Conservation (phyloP, 2,888 invertebrate genomes). For the Notodonta ziczac region DNA sequence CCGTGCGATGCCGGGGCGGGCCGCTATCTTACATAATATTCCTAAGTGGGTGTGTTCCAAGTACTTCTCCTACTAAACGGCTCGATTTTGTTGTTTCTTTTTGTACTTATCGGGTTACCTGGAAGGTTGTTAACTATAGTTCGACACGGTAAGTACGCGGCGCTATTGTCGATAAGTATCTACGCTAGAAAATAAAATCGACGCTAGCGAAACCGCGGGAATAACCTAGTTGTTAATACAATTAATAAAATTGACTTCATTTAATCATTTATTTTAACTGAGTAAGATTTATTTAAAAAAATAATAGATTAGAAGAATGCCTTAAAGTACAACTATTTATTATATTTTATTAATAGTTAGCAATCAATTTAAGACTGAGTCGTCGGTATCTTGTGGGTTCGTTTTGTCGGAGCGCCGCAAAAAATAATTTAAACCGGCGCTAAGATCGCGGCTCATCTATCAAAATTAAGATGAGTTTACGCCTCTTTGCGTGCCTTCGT, state of each 20-base stretch:
- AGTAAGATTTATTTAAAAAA: background rate
- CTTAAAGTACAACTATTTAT: background rate
- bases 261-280: background rate
- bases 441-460: conserved; percentile 51
- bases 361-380: conserved; percentile 21
- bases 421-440: conserved; percentile 19
- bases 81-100: no score
- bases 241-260: background rate
- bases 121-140: no score
- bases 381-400: conserved; percentile 12
- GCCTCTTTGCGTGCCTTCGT: conserved; percentile 42
- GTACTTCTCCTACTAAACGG: no score
- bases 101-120: no score
- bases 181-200: no score
- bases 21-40: no score
- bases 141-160: no score
- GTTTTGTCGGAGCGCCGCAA: conserved; percentile 20
- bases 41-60: no score
- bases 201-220: no score
- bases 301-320: background rate
- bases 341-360: conserved; percentile 7
- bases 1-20: no score
- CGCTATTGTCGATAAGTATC: no score
- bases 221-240: no score
- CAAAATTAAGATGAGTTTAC: conserved; percentile 63